Percentiles rank a stretch among this genome's conserved stretches.
Conservation (phyloP, 2,888 invertebrate genomes). For the Ophioninae sp. region DNA sequence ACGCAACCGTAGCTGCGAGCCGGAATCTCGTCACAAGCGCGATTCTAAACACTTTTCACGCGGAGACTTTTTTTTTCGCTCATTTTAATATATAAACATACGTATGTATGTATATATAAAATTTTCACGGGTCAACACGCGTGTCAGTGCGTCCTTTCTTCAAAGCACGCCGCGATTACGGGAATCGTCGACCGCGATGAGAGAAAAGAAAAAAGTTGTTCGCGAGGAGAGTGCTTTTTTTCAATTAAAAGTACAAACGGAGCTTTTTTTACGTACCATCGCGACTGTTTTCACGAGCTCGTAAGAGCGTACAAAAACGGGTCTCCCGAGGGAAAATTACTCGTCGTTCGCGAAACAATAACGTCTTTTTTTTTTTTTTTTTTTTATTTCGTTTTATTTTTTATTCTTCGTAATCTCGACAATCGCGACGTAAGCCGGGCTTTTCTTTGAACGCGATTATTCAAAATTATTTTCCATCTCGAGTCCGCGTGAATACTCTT, state of each 20-base stretch:
- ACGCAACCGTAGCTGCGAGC: background rate
- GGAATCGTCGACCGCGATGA: conserved; percentile 42
- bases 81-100: too few relatives aligned
- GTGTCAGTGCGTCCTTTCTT: conserved; percentile 32
- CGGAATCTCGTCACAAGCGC: conserved; percentile 30
- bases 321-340: conserved; percentile 7
- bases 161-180: conserved; percentile 49
- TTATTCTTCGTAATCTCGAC: conserved; percentile 1
- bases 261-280: background rate
- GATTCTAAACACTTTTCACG: conserved; percentile 3
- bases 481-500: conserved; percentile 34
- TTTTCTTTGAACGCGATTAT: conserved; percentile 46
- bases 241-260: background rate
- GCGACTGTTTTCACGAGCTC: background rate
- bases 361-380: conserved; percentile 12
- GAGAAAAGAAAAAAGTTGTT: conserved; percentile 24
- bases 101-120: background rate
- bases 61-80: conserved; percentile 6
- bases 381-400: too few relatives aligned
- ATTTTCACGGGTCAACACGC: conserved; percentile 28
- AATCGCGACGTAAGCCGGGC: conserved; percentile 26
- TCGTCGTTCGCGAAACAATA: conserved; percentile 52
- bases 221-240: conserved; percentile 14
- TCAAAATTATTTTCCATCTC: conserved; percentile 46
- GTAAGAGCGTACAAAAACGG: background rate